Percentiles rank a stretch among this genome's conserved stretches.
Evolutionary conservation across 1,140 invertebrate species (phyloP).

Genomic region (Hycleus cichorii): DNA sequence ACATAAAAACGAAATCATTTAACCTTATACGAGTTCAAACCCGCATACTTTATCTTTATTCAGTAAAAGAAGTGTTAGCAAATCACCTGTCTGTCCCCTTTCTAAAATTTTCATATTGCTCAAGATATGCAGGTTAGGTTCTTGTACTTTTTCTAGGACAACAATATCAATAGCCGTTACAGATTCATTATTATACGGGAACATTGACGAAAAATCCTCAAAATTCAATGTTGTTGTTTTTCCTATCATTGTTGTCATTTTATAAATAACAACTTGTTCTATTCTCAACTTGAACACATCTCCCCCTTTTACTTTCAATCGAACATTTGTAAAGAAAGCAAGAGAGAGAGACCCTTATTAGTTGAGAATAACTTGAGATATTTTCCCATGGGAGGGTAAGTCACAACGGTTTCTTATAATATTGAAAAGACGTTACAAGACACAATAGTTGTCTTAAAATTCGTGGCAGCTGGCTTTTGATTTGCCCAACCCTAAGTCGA

Average conservation of each 20-base stretch:
- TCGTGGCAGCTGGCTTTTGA: slow-evolving; percentile 33
- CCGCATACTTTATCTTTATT: slow-evolving; percentile 26
- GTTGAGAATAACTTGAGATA: not conserved
- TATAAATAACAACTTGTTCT: not conserved
- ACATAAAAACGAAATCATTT: slow-evolving; percentile 21
- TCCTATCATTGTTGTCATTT: not conserved
- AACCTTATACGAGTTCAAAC: slow-evolving; percentile 32
- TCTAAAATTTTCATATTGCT: not conserved
- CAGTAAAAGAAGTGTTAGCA: slow-evolving; percentile 22
- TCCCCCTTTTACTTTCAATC: not conserved
- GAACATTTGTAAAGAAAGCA: not conserved
- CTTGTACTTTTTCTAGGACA: not conserved
- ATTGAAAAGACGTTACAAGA: slow-evolving; percentile 30
- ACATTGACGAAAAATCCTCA: not conserved
- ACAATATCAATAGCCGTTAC: not conserved
- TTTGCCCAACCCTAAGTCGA: slow-evolving; percentile 32
- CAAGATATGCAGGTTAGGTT: slow-evolving; percentile 10
- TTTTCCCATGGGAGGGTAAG: slow-evolving; percentile 23
- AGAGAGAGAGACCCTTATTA: not conserved
- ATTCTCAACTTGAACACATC: not conserved
- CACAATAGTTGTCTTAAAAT: slow-evolving; percentile 17
- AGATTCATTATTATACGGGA: not conserved
- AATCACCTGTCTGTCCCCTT: slow-evolving; percentile 7
- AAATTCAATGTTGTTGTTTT: slow-evolving; percentile 8
- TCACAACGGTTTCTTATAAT: slow-evolving; percentile 18